Conservation (phyloP, 2,797 vertebrate genomes). For the Pempheris klunzingeri region DNA sequence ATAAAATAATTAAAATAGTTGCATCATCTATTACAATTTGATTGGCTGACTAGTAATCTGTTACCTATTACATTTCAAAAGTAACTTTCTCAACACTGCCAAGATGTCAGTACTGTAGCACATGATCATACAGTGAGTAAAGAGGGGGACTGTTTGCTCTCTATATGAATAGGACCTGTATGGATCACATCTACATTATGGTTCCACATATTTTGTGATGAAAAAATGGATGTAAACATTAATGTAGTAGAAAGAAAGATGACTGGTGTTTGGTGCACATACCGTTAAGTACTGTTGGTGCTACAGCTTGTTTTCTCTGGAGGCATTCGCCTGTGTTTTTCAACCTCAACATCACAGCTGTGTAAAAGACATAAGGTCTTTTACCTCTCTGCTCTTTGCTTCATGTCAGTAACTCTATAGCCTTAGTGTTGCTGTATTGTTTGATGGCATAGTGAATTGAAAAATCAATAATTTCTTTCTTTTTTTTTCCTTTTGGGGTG, state of each 20-base stretch:
- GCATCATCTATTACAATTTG: too few relatives aligned
- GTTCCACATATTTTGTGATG: neutral
- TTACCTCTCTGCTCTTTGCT: neutral
- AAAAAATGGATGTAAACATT: neutral
- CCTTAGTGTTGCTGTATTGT: conserved; percentile 15
- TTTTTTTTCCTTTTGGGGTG: neutral
- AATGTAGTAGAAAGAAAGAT: neutral
- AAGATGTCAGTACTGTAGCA: conserved; percentile 12
- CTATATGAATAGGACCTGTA: neutral
- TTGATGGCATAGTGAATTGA: conserved; percentile 27
- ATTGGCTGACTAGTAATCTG: too few relatives aligned
- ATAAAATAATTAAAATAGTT: too few relatives aligned
- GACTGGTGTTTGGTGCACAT: neutral
- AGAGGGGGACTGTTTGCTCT: conserved; percentile 16
- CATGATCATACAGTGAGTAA: conserved; percentile 26
- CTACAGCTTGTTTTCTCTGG: neutral
- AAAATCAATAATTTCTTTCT: conserved; percentile 40
- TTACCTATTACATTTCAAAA: too few relatives aligned
- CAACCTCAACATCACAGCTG: neutral
- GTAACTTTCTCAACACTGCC: too few relatives aligned
- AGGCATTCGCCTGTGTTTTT: conserved; percentile 20
- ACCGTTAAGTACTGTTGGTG: neutral
- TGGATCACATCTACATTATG: conserved; percentile 22
- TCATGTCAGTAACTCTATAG: conserved; percentile 23
- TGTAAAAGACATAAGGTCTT: neutral